Evolutionary conservation across 2,113 vertebrate species (phyloP), one percentile per base, ranked within the genome.

Genomic region (Synchiropus splendidus): DNA sequence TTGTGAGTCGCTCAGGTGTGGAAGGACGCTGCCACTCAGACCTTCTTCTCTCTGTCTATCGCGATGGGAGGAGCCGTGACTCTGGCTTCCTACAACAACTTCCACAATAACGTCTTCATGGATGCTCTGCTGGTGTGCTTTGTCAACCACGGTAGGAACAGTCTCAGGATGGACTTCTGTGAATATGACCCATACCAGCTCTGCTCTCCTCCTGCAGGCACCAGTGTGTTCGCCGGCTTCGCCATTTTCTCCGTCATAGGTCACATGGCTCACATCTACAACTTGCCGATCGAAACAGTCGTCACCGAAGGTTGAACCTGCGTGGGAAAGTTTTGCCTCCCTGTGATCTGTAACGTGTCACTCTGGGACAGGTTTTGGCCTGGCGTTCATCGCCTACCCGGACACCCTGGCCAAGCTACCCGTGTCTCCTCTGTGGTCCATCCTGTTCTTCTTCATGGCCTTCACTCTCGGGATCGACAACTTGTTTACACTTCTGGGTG

Each of bases 391-490:
- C 61, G 93, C 87, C 6, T 99, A 99, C 61, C 92, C 94, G 44
- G 91, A 92, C 54, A 93, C 92, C 45, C 81, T 98, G 18, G 83
- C 90, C 3, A 80, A 89, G 62, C 77, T 98, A 16, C 95, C 94
- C 0, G 63, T 89, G 31, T 87, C 90, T 27, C 91, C 91, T 1
- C 76, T 98, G 31, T 98, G 94, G 93, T 93, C 94, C 27, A 70
- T 89, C 53, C 77, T 98, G 52, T 98, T 98, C 83, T 98, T 98
- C 80, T 86, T 98, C 51, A 97, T 98, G 94, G 85, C 96, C 9
- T 35, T 98, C 31, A 92, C 89, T 12, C 80, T 98, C 46, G 94
- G 94, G 16, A 84, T 98, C 2, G 94, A 97, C 68, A 90, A 91
- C 17, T 90, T 94, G 74, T 98, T 98, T 82, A 90, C 92, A 47